Evolutionary conservation across 1,140 invertebrate species (phyloP).

Genomic region (Brachionus paranguensis): DNA sequence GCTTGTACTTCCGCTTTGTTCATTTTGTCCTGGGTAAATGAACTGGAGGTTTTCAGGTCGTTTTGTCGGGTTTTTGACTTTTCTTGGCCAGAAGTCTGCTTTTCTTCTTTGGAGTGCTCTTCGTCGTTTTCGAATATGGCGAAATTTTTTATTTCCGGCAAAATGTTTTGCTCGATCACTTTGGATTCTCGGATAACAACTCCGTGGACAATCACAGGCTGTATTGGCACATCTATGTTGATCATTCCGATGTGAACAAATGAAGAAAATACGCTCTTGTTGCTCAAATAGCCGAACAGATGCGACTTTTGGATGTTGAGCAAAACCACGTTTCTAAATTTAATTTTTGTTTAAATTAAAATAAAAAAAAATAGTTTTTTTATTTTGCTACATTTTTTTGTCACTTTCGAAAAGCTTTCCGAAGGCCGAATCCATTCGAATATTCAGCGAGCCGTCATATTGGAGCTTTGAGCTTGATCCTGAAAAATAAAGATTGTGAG

Average conservation of each 20-base stretch:
- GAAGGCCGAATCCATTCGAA: constrained; percentile 33
- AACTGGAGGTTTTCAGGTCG: background rate
- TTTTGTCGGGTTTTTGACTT: background rate
- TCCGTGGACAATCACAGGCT: constrained; percentile 87
- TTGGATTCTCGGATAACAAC: constrained; percentile 92
- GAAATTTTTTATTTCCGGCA: constrained; percentile 54
- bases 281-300: constrained; percentile 65
- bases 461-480: background rate
- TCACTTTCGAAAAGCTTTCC: constrained; percentile 22
- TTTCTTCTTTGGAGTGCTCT: constrained; percentile 9
- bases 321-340: constrained; percentile 76
- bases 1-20: background rate
- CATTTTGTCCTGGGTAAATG: background rate
- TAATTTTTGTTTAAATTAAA: background rate
- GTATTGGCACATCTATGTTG: constrained; percentile 87
- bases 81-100: background rate
- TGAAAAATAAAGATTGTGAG: background rate
- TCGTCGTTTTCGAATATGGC: constrained; percentile 35
- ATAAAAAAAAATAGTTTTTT: background rate
- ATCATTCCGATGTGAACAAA: constrained; percentile 78
- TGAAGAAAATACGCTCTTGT: constrained; percentile 59
- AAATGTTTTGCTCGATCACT: constrained; percentile 60
- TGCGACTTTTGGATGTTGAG: constrained; percentile 85
- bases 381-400: constrained; percentile 32
- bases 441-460: constrained; percentile 23